Percentiles rank a stretch among this genome's conserved stretches.
phyloP scores from a whole-genome alignment of 2,888 invertebrate species.

The Athalia cordata region DNA sequence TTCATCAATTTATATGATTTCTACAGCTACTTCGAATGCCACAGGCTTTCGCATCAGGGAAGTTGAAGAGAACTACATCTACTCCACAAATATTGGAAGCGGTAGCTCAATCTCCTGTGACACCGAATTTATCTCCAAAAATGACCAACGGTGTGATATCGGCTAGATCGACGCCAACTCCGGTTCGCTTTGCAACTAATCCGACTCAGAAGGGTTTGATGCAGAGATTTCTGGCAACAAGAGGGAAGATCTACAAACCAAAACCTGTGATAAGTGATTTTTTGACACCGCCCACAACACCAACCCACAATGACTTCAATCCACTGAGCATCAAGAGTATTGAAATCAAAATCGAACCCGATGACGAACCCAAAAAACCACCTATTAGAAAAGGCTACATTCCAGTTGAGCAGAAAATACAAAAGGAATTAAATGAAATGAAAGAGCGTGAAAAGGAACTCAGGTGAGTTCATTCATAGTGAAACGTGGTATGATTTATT shows the following conservation, averaged over 20 bases:
- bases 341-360: constrained; percentile 59
- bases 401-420: constrained; percentile 92
- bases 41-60: constrained; percentile 64
- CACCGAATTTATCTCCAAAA: constrained; percentile 59
- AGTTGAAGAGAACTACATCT: constrained; percentile 67
- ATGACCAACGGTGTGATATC: constrained; percentile 70
- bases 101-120: constrained; percentile 52
- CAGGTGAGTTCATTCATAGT: constrained; percentile 73
- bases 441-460: constrained; percentile 87
- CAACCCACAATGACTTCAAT: constrained; percentile 60
- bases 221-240: constrained; percentile 89
- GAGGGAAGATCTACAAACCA: constrained; percentile 79
- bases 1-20: neutral
- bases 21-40: constrained; percentile 68
- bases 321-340: constrained; percentile 63
- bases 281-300: constrained; percentile 56
- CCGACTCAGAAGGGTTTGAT: constrained; percentile 86
- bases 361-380: constrained; percentile 65
- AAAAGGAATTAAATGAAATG: constrained; percentile 90
- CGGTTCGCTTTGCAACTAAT: constrained; percentile 78
- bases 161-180: constrained; percentile 62
- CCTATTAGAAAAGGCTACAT: constrained; percentile 85
- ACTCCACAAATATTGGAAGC: constrained; percentile 67
- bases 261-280: constrained; percentile 54
- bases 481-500: constrained; percentile 20